phyloP scores from a whole-genome alignment of 1,140 invertebrate genomes.

The Mizuhopecten yessoensis region DNA sequence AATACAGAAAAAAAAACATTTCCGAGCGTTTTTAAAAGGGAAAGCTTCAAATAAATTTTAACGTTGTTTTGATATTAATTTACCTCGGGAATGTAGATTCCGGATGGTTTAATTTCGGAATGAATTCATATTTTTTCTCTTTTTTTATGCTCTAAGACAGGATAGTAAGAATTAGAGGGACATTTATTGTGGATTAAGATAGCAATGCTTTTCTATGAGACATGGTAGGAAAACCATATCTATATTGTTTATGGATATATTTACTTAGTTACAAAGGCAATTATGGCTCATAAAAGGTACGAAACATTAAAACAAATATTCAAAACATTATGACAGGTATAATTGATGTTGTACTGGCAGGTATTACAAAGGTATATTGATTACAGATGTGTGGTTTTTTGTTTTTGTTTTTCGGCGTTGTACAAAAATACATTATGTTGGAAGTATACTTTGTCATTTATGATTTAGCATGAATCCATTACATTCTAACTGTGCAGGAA shows the following conservation, averaged over 20 bases:
- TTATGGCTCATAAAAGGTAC: not conserved
- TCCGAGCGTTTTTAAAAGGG: not conserved
- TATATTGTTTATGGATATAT: not conserved
- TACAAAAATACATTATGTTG: not conserved
- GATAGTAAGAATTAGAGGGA: not conserved
- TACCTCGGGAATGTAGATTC: not conserved
- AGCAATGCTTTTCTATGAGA: no score
- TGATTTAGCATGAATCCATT: not conserved
- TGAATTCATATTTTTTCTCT: not conserved
- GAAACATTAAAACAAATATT: not conserved
- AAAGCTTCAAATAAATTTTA: not conserved
- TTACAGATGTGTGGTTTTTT: not conserved
- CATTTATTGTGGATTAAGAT: no score
- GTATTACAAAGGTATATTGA: not conserved
- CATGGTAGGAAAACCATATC: not conserved
- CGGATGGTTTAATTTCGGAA: not conserved
- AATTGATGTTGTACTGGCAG: not conserved
- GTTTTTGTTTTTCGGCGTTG: not conserved
- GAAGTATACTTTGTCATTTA: not conserved
- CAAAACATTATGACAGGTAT: not conserved
- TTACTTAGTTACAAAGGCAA: not conserved
- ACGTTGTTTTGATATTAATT: no score
- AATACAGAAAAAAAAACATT: not conserved
- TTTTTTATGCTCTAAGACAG: not conserved
- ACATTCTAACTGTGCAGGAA: no score